These are phyloP conservation scores for Sterna hirundo DNA, from an alignment of 2,113 vertebrate genomes.

Conservation along the genomic window DNA sequence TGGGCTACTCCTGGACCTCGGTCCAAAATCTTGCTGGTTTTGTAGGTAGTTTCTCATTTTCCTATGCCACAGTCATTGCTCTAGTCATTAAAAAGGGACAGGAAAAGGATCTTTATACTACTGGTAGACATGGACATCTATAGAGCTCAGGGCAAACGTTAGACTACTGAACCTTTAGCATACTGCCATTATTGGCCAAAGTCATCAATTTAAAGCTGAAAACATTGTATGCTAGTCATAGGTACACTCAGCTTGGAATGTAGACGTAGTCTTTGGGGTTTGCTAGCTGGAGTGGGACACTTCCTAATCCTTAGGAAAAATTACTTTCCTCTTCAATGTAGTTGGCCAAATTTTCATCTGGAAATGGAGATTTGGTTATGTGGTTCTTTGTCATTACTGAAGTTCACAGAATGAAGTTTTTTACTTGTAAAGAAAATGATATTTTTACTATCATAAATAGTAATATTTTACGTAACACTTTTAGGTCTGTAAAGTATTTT, in stretches of 20 bases:
- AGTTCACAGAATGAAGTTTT: background rate
- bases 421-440: background rate
- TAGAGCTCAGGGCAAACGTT: background rate
- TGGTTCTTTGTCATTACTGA: background rate
- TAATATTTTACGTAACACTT: background rate
- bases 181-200: background rate
- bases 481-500: background rate
- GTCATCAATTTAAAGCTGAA: background rate
- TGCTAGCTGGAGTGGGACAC: background rate
- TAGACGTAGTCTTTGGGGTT: background rate
- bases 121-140: background rate
- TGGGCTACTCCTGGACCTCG: background rate
- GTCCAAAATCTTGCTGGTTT: background rate
- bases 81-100: background rate
- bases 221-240: background rate
- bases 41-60: background rate
- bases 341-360: background rate
- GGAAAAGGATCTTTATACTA: background rate
- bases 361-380: background rate
- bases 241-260: background rate
- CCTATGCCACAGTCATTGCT: background rate
- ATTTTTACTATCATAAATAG: too few species aligned
- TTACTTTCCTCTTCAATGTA: background rate
- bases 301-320: background rate
- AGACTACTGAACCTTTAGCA: background rate